Evolutionary conservation across 2,888 invertebrate species (phyloP).

Genomic region (Romanomermis culicivorax): DNA sequence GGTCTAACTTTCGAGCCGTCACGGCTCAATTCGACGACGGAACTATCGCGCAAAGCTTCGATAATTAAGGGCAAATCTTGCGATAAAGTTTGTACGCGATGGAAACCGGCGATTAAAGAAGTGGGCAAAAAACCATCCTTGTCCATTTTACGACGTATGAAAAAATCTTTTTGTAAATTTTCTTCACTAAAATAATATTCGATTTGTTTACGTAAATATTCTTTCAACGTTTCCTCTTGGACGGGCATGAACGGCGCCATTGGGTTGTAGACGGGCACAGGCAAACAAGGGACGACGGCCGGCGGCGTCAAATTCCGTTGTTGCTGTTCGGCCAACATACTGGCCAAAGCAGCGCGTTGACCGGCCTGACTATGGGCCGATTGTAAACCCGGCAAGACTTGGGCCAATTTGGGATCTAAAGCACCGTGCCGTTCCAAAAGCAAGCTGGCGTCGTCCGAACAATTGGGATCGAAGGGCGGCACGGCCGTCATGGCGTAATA

Average conservation of each 20-base stretch:
- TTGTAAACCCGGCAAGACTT: slow-evolving; percentile 11
- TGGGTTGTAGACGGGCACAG: not conserved
- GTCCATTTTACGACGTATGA: slow-evolving; percentile 87
- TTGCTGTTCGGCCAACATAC: slow-evolving; percentile 5
- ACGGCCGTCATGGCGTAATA: slow-evolving; percentile 22
- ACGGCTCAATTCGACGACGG: slow-evolving; percentile 50
- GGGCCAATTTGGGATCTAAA: slow-evolving; percentile 16
- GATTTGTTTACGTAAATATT: slow-evolving; percentile 26
- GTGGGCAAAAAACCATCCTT: slow-evolving; percentile 75
- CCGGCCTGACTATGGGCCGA: not conserved
- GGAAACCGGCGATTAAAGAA: slow-evolving; percentile 79
- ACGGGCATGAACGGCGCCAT: slow-evolving; percentile 10
- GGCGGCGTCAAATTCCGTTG: slow-evolving; percentile 3
- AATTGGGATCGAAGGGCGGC: slow-evolving; percentile 21
- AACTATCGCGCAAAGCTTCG: slow-evolving; percentile 58
- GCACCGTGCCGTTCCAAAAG: not conserved
- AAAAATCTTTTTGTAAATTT: slow-evolving; percentile 82
- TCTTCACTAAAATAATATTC: slow-evolving; percentile 97
- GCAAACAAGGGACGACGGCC: not conserved
- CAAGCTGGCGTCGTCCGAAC: not conserved
- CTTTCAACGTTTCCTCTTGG: slow-evolving; percentile 21
- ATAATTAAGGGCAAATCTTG: slow-evolving; percentile 60
- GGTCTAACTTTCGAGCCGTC: slow-evolving; percentile 42
- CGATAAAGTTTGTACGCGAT: slow-evolving; percentile 68
- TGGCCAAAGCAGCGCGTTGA: not conserved